Evolutionary conservation across 2,888 invertebrate genomes (phyloP).

Genomic region (Agrenia bidenticulata): DNA sequence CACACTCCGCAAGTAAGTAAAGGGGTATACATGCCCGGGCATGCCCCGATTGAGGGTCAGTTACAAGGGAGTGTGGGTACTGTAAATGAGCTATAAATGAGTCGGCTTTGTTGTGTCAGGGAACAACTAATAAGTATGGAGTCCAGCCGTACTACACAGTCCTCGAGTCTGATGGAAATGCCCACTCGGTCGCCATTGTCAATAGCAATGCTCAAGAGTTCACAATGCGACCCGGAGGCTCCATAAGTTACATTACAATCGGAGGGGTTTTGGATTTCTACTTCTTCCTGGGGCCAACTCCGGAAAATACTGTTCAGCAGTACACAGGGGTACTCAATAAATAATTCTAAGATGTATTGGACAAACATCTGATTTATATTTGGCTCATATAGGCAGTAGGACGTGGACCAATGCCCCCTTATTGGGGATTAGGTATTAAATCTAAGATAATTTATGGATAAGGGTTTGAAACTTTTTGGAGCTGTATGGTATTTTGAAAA

Average conservation of each 20-base stretch:
- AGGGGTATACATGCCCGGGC: too few species aligned
- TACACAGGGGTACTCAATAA: conserved; percentile 62
- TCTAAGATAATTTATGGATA: not conserved
- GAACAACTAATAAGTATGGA: conserved; percentile 68
- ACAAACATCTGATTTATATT: not conserved
- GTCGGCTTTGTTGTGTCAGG: conserved; percentile 22
- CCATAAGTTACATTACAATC: conserved; percentile 75
- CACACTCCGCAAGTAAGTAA: conserved; percentile 48
- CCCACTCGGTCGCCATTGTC: conserved; percentile 75
- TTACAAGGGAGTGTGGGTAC: too few species aligned
- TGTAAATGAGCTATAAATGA: too few species aligned
- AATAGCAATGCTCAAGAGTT: conserved; percentile 76
- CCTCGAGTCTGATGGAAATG: conserved; percentile 68
- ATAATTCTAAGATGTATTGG: too few species aligned
- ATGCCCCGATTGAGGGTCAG: too few species aligned
- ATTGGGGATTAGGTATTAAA: conserved; percentile 70
- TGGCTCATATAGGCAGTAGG: conserved; percentile 54
- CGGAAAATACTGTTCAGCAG: conserved; percentile 67
- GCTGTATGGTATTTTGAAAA: not conserved
- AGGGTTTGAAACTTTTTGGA: not conserved
- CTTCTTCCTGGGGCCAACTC: conserved; percentile 74
- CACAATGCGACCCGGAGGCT: conserved; percentile 61
- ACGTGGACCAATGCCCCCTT: conserved; percentile 76
- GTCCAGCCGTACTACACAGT: conserved; percentile 79
- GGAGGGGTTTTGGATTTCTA: conserved; percentile 81